Base-by-base conservation (phyloP, 2,113 vertebrate genomes). In the Chitala chitala region DNA sequence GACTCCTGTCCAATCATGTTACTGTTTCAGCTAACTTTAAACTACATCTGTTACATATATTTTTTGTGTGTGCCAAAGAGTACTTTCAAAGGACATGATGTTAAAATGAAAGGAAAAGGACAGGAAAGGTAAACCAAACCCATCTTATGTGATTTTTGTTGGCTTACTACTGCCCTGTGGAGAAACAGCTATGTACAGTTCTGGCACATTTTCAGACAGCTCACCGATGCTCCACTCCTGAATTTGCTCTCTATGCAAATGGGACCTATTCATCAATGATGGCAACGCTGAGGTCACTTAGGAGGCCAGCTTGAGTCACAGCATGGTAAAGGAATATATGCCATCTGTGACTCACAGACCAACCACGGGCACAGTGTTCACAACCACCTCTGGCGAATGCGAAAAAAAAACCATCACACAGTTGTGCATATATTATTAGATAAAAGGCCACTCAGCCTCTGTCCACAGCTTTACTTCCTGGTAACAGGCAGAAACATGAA, bases 291-390 rank as follows among this genome's bases (percentile, higher is more conserved):
- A 33, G 53, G 53, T 71, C 51, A 55, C 33, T 40, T 53, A 40
- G 51, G 53, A 54, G 13, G 9, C 24, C 10, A 42, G 22, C 42
- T 22, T 68, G 64, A 40, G 36, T 38, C 24, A 38, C n/a, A 26
- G 63, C 36, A n/a, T 38, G 6, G 42, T 12, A 2, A 42, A 3
- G 64, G 26, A 12, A 42, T 15, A 8, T 13, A 2, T 4, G n/a
- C 64, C 40, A 46, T 46, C 64, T 68, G 64, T 46, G 64, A 22
- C 64, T 68, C 33, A n/a, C 64, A 4, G 22, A n/a, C n/a, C n/a
- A n/a, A n/a, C 38, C n/a, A 29, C 4, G 7, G 42, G 22, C 24
- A 12, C 13, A n/a, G n/a, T n/a, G n/a, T 68, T 46, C 38, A 26
- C 40, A 7, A 48, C 24, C 22, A 42, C 22, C 10, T n/a, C 42